Evolutionary conservation across 2,888 invertebrate species (phyloP).

Genomic region (Athetis lepigone): DNA sequence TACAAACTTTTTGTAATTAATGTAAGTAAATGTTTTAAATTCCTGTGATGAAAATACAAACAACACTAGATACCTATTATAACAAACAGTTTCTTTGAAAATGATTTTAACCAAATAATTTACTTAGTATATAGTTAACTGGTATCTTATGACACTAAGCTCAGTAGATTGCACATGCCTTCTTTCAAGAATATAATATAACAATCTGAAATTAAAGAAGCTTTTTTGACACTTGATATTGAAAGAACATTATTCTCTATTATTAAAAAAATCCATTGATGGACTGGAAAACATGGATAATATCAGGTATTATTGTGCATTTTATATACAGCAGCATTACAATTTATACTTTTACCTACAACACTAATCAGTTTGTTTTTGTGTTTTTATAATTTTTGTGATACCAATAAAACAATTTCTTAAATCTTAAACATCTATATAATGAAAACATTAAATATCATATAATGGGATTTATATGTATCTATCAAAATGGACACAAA

Average conservation of each 20-base stretch:
- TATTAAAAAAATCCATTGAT: conserved; percentile 49
- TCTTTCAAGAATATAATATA: conserved; percentile 39
- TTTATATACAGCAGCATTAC: conserved; percentile 75
- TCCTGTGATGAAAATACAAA: conserved; percentile 32
- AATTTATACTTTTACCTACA: conserved; percentile 69
- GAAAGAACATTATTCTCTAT: conserved; percentile 48
- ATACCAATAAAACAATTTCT: conserved; percentile 65
- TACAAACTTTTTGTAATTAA: conserved; percentile 43
- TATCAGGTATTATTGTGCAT: conserved; percentile 63
- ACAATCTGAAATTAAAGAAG: conserved; percentile 50
- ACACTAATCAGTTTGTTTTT: conserved; percentile 69
- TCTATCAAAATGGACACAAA: conserved; percentile 59
- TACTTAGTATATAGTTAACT: conserved; percentile 38
- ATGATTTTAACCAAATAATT: conserved; percentile 35
- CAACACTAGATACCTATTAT: conserved; percentile 48
- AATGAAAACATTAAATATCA: conserved; percentile 68
- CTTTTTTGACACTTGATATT: conserved; percentile 52
- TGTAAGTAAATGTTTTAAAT: conserved; percentile 31
- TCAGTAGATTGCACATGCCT: conserved; percentile 60
- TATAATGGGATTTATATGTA: conserved; percentile 65
- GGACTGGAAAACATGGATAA: conserved; percentile 55
- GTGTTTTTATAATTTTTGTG: conserved; percentile 66
- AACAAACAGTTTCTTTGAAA: conserved; percentile 42
- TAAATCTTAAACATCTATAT: conserved; percentile 59
- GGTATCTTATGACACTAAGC: conserved; percentile 55